A percentile compares a stretch with the other conserved stretches of the same genome.
These are phyloP conservation scores for Lucilia cuprina DNA, from an alignment of 1,140 invertebrate species.

Conservation along the genomic window DNA sequence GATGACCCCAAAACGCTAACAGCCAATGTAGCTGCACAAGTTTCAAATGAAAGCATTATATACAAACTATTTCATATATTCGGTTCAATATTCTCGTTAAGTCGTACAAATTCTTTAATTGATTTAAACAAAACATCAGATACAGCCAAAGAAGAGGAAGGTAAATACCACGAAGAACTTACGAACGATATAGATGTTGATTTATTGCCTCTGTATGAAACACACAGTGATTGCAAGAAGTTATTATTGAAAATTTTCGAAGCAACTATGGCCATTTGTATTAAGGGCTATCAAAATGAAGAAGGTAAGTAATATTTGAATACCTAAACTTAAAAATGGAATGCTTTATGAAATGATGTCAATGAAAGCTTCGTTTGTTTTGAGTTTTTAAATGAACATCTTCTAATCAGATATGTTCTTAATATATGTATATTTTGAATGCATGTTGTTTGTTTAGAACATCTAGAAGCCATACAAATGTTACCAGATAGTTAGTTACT, in stretches of 20 bases:
- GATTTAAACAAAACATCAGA: slow-evolving; percentile 22
- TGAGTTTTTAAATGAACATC: neutral
- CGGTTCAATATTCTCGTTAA: slow-evolving; percentile 50
- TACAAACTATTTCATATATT: slow-evolving; percentile 53
- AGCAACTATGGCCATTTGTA: slow-evolving; percentile 59
- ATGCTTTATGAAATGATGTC: neutral
- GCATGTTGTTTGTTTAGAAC: slow-evolving; percentile 15
- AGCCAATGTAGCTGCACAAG: neutral
- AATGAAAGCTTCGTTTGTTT: neutral
- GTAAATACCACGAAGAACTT: neutral
- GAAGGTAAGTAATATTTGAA: slow-evolving; percentile 51
- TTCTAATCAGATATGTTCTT: neutral
- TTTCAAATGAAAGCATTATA: slow-evolving; percentile 43
- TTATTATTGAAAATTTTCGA: slow-evolving; percentile 57
- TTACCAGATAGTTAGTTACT: neutral
- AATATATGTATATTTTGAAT: neutral
- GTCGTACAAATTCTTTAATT: slow-evolving; percentile 28
- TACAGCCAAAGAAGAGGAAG: slow-evolving; percentile 5
- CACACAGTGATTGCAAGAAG: slow-evolving; percentile 57
- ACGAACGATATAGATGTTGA: slow-evolving; percentile 49
- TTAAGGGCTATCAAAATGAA: slow-evolving; percentile 59
- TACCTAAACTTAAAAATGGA: neutral
- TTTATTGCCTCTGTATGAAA: slow-evolving; percentile 49
- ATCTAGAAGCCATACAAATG: slow-evolving; percentile 28
- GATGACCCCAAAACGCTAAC: neutral